Evolutionary conservation across 2,797 vertebrate genomes (phyloP).

Genomic region (Paguma larvata): DNA sequence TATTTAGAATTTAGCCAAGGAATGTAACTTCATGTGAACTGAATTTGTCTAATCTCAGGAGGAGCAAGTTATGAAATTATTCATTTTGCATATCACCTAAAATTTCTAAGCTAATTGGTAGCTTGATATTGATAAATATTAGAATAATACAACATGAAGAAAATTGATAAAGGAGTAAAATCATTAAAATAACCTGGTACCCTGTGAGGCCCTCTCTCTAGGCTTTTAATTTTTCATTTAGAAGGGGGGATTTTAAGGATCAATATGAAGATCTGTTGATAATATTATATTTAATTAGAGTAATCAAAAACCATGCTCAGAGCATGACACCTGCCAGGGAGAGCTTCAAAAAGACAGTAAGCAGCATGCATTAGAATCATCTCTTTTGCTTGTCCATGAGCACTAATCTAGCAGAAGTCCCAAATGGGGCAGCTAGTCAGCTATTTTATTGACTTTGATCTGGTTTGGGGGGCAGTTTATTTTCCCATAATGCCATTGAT

Average conservation of each 20-base stretch:
- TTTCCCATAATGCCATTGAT: conserved; percentile 94
- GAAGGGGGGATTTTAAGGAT: conserved; percentile 85
- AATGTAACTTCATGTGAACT: conserved; percentile 41
- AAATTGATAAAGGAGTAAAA: conserved; percentile 80
- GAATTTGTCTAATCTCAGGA: conserved; percentile 13
- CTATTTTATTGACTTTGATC: conserved; percentile 94
- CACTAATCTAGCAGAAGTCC: conserved; percentile 87
- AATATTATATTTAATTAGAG: conserved; percentile 92
- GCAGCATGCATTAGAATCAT: conserved; percentile 84
- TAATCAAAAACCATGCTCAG: conserved; percentile 89
- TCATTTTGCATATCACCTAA: conserved; percentile 55
- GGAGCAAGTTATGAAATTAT: conserved; percentile 45
- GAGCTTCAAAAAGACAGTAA: conserved; percentile 84
- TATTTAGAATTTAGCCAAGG: conserved; percentile 55
- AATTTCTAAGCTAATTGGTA: conserved; percentile 72
- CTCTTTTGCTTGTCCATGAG: conserved; percentile 84
- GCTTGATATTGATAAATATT: conserved; percentile 76
- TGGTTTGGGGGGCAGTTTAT: conserved; percentile 92
- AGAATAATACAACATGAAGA: conserved; percentile 64
- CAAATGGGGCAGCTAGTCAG: conserved; percentile 90
- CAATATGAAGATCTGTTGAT: conserved; percentile 90
- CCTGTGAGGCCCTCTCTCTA: conserved; percentile 78
- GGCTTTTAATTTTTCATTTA: conserved; percentile 87
- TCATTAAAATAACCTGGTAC: conserved; percentile 81
- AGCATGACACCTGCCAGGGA: conserved; percentile 89